Evolutionary conservation across 92 coral and sea anemone genomes (phyloP), one percentile per base, ranked within the genome.

Genomic region (Virgularia gustaviana): DNA sequence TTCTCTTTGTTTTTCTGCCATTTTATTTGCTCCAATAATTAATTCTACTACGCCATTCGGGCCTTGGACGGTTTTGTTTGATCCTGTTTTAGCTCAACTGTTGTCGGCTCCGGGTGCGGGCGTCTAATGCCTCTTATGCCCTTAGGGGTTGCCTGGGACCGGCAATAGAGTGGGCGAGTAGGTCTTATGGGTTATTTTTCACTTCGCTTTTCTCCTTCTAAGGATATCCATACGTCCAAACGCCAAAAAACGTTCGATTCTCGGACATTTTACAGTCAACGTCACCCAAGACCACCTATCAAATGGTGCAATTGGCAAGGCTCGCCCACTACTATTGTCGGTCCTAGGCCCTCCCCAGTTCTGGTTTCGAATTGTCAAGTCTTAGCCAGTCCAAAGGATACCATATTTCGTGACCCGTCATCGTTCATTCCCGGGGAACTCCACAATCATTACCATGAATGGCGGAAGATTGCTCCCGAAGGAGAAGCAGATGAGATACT

Each of bases 271-370:
- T 25, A 55, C 41, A n/a, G 35, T 16, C 65, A 32, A 31, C n/a
- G 15, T 28, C 27, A 9, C 22, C 36, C 36, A 52, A 42, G 65
- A 24, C 86, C 81, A 1, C 10, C 3, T 16, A 49, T 82, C 9
- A 63, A 72, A 53, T 81, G 90, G 90, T 85, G 86, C 47, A 29
- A 85, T 57, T 81, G 73, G 81, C 49, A 77, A 55, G 84, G 81
- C 31, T 22, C 57, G 70, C 87, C 87, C 82, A 73, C 72, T 55
- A 41, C 55, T 25, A 36, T 66, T 52, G 84, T 68, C 73, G 82
- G 87, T 33, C 80, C 81, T 28, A 52, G 80, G 52, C 87, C 89
- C 27, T 67, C 78, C 43, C 83, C 81, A 15, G 16, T 13, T 11
- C 36, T 71, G 68, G 86, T 85, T 19, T 66, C 83, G 30, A 57